Base-by-base conservation (phyloP, 2,113 vertebrate genomes). In the Rhinichthys klamathensis region DNA sequence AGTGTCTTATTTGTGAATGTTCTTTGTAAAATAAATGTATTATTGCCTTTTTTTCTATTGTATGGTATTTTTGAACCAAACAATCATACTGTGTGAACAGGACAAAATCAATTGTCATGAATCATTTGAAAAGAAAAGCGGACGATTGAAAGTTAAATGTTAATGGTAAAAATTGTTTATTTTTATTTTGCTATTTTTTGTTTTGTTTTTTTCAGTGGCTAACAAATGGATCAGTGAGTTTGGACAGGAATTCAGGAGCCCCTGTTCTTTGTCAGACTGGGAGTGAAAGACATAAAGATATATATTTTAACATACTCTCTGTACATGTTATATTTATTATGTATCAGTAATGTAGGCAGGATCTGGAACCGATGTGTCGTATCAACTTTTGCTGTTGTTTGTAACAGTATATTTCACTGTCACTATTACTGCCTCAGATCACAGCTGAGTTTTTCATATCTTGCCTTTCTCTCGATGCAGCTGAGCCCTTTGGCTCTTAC, bases 211-310 rank as follows among this genome's bases (percentile, higher is more conserved):
- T 70, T 58, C 83, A 88, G 89, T 88, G 51, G 82, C 89, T 12
- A 86, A 72, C 25, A 89, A 78, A 56, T 89, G 87, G 87, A 77
- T 89, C 56, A 46, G 25, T 25, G 84, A 69, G 44, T 75, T 63
- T 61, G 89, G 89, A 6, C 84, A 89, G 35, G 89, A 89, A 15
- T 86, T 89, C 65, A 88, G 72, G n/a, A 85, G 89, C 23, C 75
- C 23, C 3, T 89, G 89, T 41, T 46, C 75, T 51, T 81, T 89
- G 27, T 86, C 81, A 2, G 6, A 76, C 32, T 75, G 25, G 56
- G 63, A 84, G 15, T 89, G 38, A 89, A 69, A 77, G 5, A 32
- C 13, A n/a, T n/a, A n/a, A n/a, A n/a, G n/a, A n/a, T n/a, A n/a
- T n/a, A n/a, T n/a, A n/a, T n/a, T n/a, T n/a, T n/a, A n/a, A n/a